Evolutionary conservation across 2,797 vertebrate genomes (phyloP).

Genomic region (Lerista edwardsae): DNA sequence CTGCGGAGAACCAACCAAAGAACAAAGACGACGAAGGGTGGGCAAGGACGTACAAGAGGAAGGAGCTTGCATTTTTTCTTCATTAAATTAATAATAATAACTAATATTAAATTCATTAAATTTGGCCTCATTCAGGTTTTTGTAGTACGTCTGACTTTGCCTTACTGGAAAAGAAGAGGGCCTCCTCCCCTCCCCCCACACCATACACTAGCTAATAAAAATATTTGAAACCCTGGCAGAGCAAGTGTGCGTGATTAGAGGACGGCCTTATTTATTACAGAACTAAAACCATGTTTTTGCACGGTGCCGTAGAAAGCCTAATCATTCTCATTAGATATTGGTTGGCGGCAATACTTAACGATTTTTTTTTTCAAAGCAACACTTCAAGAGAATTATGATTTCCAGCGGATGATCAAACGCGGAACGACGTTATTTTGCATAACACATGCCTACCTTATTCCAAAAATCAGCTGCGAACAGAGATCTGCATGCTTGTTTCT

Average conservation of each 20-base stretch:
- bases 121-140: neutral
- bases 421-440: conserved; percentile 66
- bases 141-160: conserved; percentile 11
- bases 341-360: conserved; percentile 54
- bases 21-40: no score
- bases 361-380: conserved; percentile 63
- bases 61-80: no score
- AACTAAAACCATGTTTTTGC: conserved; percentile 74
- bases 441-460: conserved; percentile 62
- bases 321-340: conserved; percentile 75
- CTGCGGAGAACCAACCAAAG: neutral
- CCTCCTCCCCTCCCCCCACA: neutral
- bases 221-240: conserved; percentile 31
- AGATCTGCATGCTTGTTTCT: conserved; percentile 56
- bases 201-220: conserved; percentile 23
- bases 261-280: conserved; percentile 24
- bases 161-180: conserved; percentile 24
- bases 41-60: neutral
- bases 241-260: neutral
- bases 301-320: conserved; percentile 73
- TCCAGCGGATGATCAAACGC: conserved; percentile 62
- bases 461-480: conserved; percentile 52
- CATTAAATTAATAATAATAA: no score
- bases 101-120: no score
- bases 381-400: conserved; percentile 53